Conservation (phyloP, 2,113 vertebrate species). For the Astur gentilis region DNA sequence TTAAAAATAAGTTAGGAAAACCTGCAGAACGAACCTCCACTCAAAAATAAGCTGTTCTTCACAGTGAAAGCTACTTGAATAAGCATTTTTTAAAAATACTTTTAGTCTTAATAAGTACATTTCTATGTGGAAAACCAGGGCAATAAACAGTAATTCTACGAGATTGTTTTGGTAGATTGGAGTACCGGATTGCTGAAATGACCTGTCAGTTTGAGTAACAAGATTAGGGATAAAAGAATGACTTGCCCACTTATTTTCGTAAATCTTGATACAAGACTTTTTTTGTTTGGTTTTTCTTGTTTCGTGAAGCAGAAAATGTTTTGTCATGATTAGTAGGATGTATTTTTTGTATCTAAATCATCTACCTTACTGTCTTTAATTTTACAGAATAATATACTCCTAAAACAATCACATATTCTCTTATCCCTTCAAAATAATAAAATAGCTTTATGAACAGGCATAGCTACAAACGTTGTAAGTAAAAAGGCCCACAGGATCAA, state of each 20-base stretch:
- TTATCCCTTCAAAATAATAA: background rate
- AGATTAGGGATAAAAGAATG: background rate
- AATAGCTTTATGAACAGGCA: background rate
- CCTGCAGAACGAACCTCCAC: background rate
- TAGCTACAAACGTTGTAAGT: background rate
- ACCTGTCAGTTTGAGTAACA: background rate
- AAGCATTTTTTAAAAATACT: background rate
- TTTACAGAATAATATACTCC: background rate
- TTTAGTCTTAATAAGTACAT: background rate
- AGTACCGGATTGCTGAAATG: background rate
- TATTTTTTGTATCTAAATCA: background rate
- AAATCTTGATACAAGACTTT: background rate
- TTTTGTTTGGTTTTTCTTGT: background rate
- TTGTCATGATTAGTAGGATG: background rate
- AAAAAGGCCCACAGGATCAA: background rate
- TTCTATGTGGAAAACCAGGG: background rate
- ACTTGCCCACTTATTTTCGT: background rate
- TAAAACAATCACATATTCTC: background rate
- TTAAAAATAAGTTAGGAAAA: background rate
- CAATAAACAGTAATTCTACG: background rate
- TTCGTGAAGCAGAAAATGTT: background rate
- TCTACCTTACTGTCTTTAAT: background rate
- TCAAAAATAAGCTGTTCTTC: background rate
- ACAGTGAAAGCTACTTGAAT: background rate
- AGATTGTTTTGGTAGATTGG: background rate